phyloP scores from a whole-genome alignment of 2,113 vertebrate species.

The Thamnophis sirtalis region DNA sequence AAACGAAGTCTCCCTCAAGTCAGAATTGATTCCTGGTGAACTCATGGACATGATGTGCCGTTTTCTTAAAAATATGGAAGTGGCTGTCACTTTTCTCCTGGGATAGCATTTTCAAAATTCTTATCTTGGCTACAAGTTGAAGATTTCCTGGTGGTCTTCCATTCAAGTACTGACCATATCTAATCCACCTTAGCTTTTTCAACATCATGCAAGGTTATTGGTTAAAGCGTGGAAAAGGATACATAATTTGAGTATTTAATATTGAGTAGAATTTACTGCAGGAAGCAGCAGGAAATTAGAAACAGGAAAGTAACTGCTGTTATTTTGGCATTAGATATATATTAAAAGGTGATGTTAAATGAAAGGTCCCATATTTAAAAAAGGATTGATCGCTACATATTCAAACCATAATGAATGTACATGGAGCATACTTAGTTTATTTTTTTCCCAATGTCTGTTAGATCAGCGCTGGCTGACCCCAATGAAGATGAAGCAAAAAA shows the following conservation, averaged over 20 bases:
- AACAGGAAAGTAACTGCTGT: neutral
- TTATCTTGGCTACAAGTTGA: neutral
- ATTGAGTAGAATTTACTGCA: neutral
- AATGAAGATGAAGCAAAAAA: slow-evolving; percentile 91
- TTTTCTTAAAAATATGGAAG: neutral
- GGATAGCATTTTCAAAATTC: neutral
- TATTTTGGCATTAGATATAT: neutral
- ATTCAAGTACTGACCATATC: neutral
- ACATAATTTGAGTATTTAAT: neutral
- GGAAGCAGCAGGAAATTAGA: neutral
- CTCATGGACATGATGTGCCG: neutral
- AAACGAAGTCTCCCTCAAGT: neutral
- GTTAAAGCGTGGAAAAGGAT: neutral
- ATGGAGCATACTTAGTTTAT: slow-evolving; percentile 44
- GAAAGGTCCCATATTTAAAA: neutral
- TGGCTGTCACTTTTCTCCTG: neutral
- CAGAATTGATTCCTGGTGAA: neutral
- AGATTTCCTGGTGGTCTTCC: neutral
- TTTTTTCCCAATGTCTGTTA: slow-evolving; percentile 70
- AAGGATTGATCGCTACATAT: neutral
- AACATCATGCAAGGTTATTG: neutral
- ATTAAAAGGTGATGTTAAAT: neutral
- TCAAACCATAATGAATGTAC: slow-evolving; percentile 23
- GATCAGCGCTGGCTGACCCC: slow-evolving; percentile 84
- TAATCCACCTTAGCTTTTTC: neutral